phyloP scores from a whole-genome alignment of 2,797 vertebrate species.

The Lithobates sylvaticus region DNA sequence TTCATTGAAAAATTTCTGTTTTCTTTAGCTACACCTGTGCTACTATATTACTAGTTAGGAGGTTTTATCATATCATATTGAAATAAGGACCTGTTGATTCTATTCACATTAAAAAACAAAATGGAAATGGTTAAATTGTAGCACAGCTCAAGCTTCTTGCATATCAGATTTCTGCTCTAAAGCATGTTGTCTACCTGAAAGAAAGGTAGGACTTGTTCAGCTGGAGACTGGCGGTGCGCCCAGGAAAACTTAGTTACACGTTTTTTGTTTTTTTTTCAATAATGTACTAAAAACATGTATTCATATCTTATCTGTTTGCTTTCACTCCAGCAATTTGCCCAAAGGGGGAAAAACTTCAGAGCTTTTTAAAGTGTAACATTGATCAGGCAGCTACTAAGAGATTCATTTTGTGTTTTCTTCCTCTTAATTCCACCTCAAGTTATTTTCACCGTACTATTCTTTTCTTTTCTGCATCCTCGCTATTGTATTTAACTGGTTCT shows the following conservation, averaged over 20 bases:
- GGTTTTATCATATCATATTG: neutral
- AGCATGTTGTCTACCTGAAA: neutral
- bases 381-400: neutral
- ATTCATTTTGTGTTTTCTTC: neutral
- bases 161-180: constrained; percentile 2
- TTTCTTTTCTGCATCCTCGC: neutral
- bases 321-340: neutral
- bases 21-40: neutral
- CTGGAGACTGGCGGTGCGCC: constrained; percentile 25
- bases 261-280: neutral
- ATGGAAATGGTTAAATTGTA: constrained; percentile 39
- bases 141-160: neutral
- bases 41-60: neutral
- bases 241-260: constrained; percentile 22
- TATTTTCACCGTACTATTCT: neutral
- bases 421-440: neutral
- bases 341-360: neutral
- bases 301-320: constrained; percentile 23
- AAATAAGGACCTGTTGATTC: neutral
- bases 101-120: neutral
- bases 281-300: constrained; percentile 9
- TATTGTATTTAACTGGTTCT: neutral
- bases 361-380: neutral
- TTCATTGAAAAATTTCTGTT: too few species aligned
- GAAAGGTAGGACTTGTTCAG: constrained; percentile 17